These are phyloP conservation scores for Ceratothoa steindachneri DNA, from an alignment of 2,888 invertebrate genomes.

Conservation along the genomic window DNA sequence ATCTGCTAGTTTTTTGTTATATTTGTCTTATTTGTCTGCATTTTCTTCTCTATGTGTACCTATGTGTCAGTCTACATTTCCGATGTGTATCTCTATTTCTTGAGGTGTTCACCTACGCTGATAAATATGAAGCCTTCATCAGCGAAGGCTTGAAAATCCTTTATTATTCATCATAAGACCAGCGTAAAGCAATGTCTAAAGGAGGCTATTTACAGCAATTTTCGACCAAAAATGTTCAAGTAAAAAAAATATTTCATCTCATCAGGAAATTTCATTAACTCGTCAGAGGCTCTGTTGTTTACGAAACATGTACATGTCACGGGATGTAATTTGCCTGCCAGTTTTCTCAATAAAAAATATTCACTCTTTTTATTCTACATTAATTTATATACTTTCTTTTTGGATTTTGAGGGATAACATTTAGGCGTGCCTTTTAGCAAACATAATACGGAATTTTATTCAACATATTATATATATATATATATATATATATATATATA, in stretches of 20 bases:
- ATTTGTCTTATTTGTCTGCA: too few relatives aligned
- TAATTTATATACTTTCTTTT: neutral
- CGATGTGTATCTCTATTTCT: too few relatives aligned
- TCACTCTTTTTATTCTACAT: neutral
- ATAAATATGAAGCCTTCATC: too few relatives aligned
- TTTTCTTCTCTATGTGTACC: too few relatives aligned
- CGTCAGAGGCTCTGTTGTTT: neutral
- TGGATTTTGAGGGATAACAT: neutral
- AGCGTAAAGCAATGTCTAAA: too few relatives aligned
- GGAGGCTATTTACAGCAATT: too few relatives aligned
- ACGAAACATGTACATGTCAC: conserved; percentile 5
- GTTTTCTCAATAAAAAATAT: neutral
- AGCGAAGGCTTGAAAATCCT: too few relatives aligned
- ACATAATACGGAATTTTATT: neutral
- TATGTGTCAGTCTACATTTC: too few relatives aligned
- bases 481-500: conserved; percentile 12
- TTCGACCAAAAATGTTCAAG: too few relatives aligned
- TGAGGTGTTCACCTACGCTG: too few relatives aligned
- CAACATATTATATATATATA: neutral
- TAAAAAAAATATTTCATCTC: neutral
- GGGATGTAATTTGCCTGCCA: conserved; percentile 9
- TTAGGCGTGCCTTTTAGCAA: neutral
- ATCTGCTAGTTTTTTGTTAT: too few relatives aligned
- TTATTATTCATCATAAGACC: too few relatives aligned
- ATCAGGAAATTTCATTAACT: conserved; percentile 9